Evolutionary conservation across 2,888 invertebrate genomes (phyloP), one percentile per base, ranked within the genome.

Genomic region (Malthinus seriepunctatus): DNA sequence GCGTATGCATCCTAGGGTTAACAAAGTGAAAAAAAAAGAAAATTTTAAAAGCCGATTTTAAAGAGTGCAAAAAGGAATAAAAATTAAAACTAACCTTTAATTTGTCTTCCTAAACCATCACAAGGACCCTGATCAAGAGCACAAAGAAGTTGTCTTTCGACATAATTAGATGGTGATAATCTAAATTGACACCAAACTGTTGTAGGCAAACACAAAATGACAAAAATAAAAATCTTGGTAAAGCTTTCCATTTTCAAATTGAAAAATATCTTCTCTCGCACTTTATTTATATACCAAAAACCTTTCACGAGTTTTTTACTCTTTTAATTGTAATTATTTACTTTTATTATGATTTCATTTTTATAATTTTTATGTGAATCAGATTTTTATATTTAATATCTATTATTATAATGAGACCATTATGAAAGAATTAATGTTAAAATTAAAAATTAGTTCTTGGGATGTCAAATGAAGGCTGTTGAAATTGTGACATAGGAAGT

Each of bases 111-210:
- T 51, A 86, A 76, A 56, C 79, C 76, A 74, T 86, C 86, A 69
- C 87, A 87, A 8, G 82, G 82, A 61, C 80, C 83, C 65, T 78
- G 80, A 63, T 83, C 82, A 39, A 86, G 76, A 46, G 86, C 82
- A 69, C 86, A 86, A 68, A 82, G 77, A 52, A 86, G 80, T 70
- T 86, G 83, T 57, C 69, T 71, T 56, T 79, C 76, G 14, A 78
- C 67, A 60, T 75, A 76, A 33, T 49, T 56, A 46, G 51, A 54
- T 5, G 54, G 48, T 4, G 47, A 23, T 12, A 58, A 37, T 37
- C 51, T 44, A 12, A 8, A 11, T 46, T 62, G 62, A 46, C 58
- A 51, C 32, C 33, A 8, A 7, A 12, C 39, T n/a, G 12, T 11
- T n/a, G 7, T 23, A 23, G 23, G 23, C 5, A 23, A 23, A 23